Evolutionary conservation across 2,113 vertebrate species (phyloP), one percentile per base, ranked within the genome.

Genomic region (Gambusia affinis): DNA sequence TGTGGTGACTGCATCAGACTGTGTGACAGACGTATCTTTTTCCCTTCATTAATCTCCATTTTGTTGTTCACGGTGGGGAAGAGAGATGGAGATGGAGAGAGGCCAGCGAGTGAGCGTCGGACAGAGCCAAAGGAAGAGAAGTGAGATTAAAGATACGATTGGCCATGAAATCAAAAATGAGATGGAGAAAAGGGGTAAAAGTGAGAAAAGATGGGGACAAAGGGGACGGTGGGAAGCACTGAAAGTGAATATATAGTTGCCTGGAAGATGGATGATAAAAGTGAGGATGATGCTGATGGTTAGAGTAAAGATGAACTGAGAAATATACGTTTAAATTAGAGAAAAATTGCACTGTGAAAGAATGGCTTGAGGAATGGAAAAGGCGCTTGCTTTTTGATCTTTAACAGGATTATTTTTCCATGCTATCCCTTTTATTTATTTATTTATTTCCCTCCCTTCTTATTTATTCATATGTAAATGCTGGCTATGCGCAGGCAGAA

Each of bases 1-100:
- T 64, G 75, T 61, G 69, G 83, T 81, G 86, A 74, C 79, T 80
- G 85, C 80, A 86, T 87, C 84, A 75, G 75, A 87, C 84, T 88
- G 88, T 85, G 87, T 91, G 92, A 93, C 90, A 88, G 91, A 89
- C 89, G 88, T 83, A 79, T 92, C 85, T 85, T 82, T 84, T 81
- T 88, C 85, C 89, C 83, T 89, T 91, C 91, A 92, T 93, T 92
- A 92, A 92, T 93, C 91, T 92, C 87, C 81, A 88, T 92, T 93
- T 93, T 92, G 90, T 92, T 92, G 91, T 92, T 87, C 88, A 83
- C 85, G 84, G 72, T 57, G 85, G 88, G 84, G 68, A 73, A 80
- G 65, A 47, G 76, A 42, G 62, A 67, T 54, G 28, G 64, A 67
- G 62, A 44, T 68, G 61, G 64, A 81, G 82, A 39, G 15, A 51